phyloP scores from a whole-genome alignment of 2,888 invertebrate species.

The Epinotia brunnichana region DNA sequence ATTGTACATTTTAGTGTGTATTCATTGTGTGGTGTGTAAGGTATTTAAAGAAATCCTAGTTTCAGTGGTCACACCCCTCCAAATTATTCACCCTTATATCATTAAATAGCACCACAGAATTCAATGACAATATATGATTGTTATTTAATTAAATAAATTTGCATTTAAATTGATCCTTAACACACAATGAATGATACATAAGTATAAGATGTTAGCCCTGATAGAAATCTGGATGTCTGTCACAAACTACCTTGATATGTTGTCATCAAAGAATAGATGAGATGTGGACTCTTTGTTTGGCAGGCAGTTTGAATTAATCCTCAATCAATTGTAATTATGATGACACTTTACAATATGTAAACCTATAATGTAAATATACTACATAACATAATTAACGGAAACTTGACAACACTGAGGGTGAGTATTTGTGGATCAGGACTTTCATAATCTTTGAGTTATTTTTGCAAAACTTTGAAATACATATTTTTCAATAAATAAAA shows the following conservation, averaged over 20 bases:
- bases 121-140: not conserved
- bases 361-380: not conserved
- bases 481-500: no score
- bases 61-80: not conserved
- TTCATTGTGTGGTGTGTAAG: no score
- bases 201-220: not conserved
- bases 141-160: not conserved
- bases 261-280: not conserved
- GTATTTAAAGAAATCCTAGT: no score
- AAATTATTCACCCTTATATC: not conserved
- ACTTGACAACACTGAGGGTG: not conserved
- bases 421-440: not conserved
- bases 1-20: no score
- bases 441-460: no score
- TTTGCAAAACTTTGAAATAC: not conserved
- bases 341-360: not conserved
- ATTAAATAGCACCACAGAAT: not conserved
- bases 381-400: no score
- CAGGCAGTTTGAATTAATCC: slow-evolving; percentile 26
- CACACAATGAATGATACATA: not conserved
- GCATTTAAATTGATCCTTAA: slow-evolving; percentile 16
- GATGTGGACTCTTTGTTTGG: slow-evolving; percentile 34
- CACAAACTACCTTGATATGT: not conserved
- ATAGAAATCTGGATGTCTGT: not conserved
- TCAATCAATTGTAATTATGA: not conserved